These are phyloP conservation scores for Microctonus hyperodae DNA, from an alignment of 2,888 invertebrate species.

Conservation along the genomic window DNA sequence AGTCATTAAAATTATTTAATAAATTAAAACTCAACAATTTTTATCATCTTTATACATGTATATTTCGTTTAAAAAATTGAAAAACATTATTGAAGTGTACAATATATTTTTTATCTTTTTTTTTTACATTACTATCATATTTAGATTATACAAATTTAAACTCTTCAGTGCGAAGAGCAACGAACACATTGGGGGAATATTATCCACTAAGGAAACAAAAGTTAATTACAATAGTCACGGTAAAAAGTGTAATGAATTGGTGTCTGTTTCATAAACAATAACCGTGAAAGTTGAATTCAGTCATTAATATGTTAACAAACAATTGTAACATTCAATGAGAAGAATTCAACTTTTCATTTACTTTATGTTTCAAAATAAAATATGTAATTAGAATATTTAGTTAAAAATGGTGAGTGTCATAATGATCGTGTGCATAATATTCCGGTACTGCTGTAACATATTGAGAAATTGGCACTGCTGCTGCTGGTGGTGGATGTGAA, in stretches of 20 bases:
- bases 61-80: neutral
- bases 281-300: neutral
- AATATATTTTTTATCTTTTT: neutral
- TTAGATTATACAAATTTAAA: neutral
- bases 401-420: constrained; percentile 48
- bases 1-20: too few relatives aligned
- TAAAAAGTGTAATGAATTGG: neutral
- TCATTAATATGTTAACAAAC: neutral
- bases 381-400: neutral
- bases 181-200: neutral
- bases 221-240: neutral
- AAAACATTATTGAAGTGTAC: neutral
- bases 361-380: neutral
- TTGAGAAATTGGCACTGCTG: constrained; percentile 51
- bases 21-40: neutral
- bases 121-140: neutral
- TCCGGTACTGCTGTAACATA: constrained; percentile 49
- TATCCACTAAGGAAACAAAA: neutral
- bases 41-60: neutral
- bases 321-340: neutral
- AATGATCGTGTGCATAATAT: constrained; percentile 49
- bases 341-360: neutral
- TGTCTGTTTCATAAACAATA: neutral
- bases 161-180: neutral
- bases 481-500: constrained; percentile 56